Base-by-base conservation (phyloP, 2,888 invertebrate species). In the Crocallis elinguaria region DNA sequence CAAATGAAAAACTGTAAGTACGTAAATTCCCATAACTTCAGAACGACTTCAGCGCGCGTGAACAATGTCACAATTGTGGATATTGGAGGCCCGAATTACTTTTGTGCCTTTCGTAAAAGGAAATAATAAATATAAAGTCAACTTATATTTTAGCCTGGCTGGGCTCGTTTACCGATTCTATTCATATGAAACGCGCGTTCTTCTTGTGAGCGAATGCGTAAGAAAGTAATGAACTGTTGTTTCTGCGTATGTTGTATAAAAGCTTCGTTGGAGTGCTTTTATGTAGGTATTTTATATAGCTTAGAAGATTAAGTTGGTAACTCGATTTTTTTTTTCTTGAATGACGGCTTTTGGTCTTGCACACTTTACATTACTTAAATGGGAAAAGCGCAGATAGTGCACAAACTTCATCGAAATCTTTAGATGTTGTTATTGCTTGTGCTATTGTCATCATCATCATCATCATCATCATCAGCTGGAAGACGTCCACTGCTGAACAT, bases 1-100 rank as follows among this genome's bases (percentile, higher is more conserved):
- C n/a, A 27, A 45, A 45, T 36, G 27, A 35, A 27, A 33, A 45
- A 45, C 36, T 27, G 11, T 43, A 23, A 33, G 35, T 43, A 23
- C 43, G 35, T 25, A 43, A 43, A 16, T 23, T 33, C 43, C 11
- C 16, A 11, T 12, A 45, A 45, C 17, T 45, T 43, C 23, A 19
- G n/a, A 14, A 41, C 41, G 41, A 41, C 41, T 41, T 13, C 39
- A n/a, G n/a, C n/a, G 23, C 12, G 29, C 17, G 16, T 8, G 19
- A 45, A 36, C 44, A 36, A 36, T 45, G 36, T 45, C 36, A 45
- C 44, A 45, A 45, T 36, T 45, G 44, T 45, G 27, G 36, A 44
- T 27, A 36, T 45, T 36, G 44, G 44, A 45, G 9, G 32, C 23
- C 14, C 5, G 32, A 35, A 44, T 44, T 44, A 44, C 35, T 44